Evolutionary conservation across 2,888 invertebrate genomes (phyloP).

Genomic region (Monoplex corrugatus): DNA sequence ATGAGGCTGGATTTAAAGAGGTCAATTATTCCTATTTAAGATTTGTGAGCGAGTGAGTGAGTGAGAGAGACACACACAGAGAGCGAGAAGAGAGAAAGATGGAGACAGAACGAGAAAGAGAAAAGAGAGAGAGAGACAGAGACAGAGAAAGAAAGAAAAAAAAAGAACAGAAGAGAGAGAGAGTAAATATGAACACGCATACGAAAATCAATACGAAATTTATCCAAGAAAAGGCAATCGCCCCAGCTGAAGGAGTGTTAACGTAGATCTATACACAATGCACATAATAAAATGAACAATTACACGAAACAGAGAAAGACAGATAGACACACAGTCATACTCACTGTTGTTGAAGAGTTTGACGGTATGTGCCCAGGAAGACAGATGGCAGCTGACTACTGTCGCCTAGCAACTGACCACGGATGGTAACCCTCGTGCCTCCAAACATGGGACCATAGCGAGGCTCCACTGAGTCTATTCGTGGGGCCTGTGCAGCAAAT

Average conservation of each 20-base stretch:
- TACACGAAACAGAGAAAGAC: not conserved
- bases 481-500: conserved; percentile 35
- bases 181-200: no score
- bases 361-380: conserved; percentile 34
- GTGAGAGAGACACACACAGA: no score
- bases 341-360: conserved; percentile 44
- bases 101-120: no score
- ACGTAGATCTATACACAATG: no score
- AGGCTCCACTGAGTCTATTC: conserved; percentile 67
- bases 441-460: conserved; percentile 94
- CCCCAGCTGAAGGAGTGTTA: no score
- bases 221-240: no score
- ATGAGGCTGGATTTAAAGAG: no score
- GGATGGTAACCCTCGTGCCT: conserved; percentile 95
- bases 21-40: no score
- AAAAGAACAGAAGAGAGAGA: not conserved
- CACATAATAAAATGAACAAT: no score
- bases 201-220: no score
- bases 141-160: not conserved
- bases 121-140: not conserved
- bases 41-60: no score
- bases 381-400: conserved; percentile 21
- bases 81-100: no score
- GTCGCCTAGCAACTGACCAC: conserved; percentile 84
- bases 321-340: not conserved